Base-by-base conservation (phyloP, 1,140 invertebrate genomes). In the Drosophila truncata region DNA sequence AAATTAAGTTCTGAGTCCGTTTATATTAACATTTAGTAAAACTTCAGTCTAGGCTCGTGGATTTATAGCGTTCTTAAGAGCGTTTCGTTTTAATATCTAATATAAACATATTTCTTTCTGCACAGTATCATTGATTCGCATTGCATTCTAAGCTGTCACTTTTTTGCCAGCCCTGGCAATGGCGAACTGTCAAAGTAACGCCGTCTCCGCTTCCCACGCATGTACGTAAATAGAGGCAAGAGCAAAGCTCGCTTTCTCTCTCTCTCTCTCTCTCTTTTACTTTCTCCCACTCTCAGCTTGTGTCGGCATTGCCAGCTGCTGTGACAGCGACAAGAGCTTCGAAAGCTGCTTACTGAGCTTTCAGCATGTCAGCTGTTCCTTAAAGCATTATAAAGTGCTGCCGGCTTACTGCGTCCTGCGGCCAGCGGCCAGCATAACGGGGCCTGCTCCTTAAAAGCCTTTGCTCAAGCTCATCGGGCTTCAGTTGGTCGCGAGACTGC, bases 401-500 rank as follows among this genome's bases (percentile, higher is more conserved):
- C 78, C 73, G 78, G 63, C 59, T 75, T 65, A 42, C 31, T 42
- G 39, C 57, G 59, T 70, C 64, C 35, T 44, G 47, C 33, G 35
- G 61, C 33, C 61, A 59, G 47, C 33, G 35, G 61, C 33, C 61
- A 59, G 61, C 35, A 31, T 13, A 16, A 61, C 20, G 35, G 62
- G 37, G 54, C 31, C 52, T 54, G 50, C 44, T 70, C 37, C 71
- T 90, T 91, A 90, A 90, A 90, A 85, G 86, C 49, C 70, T 69
- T 60, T 80, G 78, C 64, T 44, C 60, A 41, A 52, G 71, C 58
- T 71, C 50, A 42, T 41, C 47, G 71, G 66, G 75, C 82, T 66
- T 91, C 85, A 90, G 85, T 90, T 85, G 86, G 85, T 91, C 85
- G 85, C 86, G 85, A 73, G 86, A 85, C 85, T 85, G 86, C 86